Conservation (phyloP, 2,797 vertebrate species). For the Tinamus major region DNA sequence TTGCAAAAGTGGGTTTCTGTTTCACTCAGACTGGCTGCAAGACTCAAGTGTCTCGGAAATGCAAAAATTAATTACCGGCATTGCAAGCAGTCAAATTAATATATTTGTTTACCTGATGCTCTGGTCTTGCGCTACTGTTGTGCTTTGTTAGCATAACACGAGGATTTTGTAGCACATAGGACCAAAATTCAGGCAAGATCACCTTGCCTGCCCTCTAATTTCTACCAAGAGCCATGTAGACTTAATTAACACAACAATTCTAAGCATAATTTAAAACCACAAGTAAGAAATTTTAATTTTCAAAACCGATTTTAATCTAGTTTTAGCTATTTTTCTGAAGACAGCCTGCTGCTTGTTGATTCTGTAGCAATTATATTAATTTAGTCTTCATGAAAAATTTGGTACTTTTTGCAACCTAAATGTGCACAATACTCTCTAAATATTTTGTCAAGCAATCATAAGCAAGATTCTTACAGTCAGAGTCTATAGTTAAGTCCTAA, state of each 20-base stretch:
- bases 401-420: neutral
- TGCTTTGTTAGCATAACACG: neutral
- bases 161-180: neutral
- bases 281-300: neutral
- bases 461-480: neutral
- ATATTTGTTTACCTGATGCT: neutral
- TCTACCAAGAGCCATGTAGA: neutral
- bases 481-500: neutral
- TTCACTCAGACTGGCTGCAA: neutral
- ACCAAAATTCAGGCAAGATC: neutral
- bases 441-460: neutral
- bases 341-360: neutral
- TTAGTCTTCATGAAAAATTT: neutral
- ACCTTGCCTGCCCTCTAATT: conserved; percentile 17
- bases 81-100: neutral
- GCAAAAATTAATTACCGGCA: neutral
- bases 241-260: neutral
- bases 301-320: conserved; percentile 17
- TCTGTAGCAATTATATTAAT: neutral
- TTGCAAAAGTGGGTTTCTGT: neutral
- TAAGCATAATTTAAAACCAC: neutral
- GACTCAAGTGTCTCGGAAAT: neutral
- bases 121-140: neutral
- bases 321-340: neutral
- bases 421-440: neutral